Evolutionary conservation across 2,888 invertebrate species (phyloP), one percentile per base, ranked within the genome.

Genomic region (Sphaerophoria rueppellii): DNA sequence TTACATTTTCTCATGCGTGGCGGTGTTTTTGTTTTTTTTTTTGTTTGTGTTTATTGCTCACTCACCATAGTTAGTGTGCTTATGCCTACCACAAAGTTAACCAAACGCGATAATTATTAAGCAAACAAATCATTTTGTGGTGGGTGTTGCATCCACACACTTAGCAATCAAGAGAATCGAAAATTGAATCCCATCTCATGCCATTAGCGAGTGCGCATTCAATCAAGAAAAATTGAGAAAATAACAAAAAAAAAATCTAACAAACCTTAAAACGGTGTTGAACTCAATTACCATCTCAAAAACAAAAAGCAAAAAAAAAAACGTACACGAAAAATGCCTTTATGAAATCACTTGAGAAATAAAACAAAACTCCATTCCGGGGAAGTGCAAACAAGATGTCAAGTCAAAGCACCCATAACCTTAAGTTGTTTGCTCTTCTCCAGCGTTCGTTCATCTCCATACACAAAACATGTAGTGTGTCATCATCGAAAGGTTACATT

Each of bases 201-300:
- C 85, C 73, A 85, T 85, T 85, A 85, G 80, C 85, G 73, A 85
- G 85, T 81, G 85, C 73, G 58, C 61, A 73, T 69, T 37, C 63
- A 65, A 85, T 65, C 76, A 60, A 11, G 37, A 58, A 58, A 16
- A 58, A 4, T 37, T 37, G 16, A 14, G n/a, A 63, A 63, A 61
- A 46, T 14, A 32, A 46, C 43, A 24, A 61, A 32, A 61, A 12
- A 46, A n/a, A 61, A 57, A 57, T 4, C 14, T 6, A 24, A 24
- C 2, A 24, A 24, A 24, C 24, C 24, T 24, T 24, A 24, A 24
- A 43, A 54, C 32, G 69, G 55, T 70, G 73, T 70, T 82, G 73
- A 50, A 73, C 69, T 72, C 81, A 85, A 81, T 81, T 81, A 85
- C 67, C 52, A 24, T 14, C 46, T 7, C 57, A 40, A 58, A 16